A percentile compares a stretch with the other conserved stretches of the same genome.
phyloP scores from a whole-genome alignment of 2,113 vertebrate species.

The Aplodontia rufa region DNA sequence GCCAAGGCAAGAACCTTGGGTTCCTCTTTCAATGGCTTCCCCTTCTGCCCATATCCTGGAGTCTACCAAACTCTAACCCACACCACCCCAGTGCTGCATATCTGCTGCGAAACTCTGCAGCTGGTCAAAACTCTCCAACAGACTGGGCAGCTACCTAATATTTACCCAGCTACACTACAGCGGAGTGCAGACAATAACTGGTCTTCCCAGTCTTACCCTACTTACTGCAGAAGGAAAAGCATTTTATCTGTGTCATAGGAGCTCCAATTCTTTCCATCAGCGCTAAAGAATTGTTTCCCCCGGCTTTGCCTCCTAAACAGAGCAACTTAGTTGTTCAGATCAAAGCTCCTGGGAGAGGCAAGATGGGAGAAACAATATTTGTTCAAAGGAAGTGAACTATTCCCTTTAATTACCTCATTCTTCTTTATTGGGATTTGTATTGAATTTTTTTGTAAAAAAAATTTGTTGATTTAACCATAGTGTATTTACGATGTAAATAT shows the following conservation, averaged over 20 bases:
- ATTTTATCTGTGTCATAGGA: slow-evolving; percentile 70
- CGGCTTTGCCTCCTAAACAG: slow-evolving; percentile 79
- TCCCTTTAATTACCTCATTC: slow-evolving; percentile 87
- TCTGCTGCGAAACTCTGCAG: slow-evolving; percentile 39
- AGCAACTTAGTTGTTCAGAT: slow-evolving; percentile 85
- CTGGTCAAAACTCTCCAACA: slow-evolving; percentile 3
- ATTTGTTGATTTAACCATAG: slow-evolving; percentile 84
- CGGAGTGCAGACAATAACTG: slow-evolving; percentile 80
- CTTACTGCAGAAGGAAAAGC: slow-evolving; percentile 61
- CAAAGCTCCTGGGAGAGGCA: slow-evolving; percentile 79
- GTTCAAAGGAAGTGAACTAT: slow-evolving; percentile 86
- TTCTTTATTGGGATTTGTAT: slow-evolving; percentile 85
- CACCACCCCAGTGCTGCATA: not conserved
- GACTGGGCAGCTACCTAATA: slow-evolving; percentile 54
- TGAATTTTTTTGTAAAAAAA: slow-evolving; percentile 72
- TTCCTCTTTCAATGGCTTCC: not conserved
- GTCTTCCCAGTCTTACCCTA: slow-evolving; percentile 50
- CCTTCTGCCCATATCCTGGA: not conserved
- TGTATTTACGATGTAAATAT: slow-evolving; percentile 89
- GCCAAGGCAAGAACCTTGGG: not conserved
- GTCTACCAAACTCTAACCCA: not conserved
- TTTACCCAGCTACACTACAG: slow-evolving; percentile 69
- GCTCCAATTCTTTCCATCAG: slow-evolving; percentile 74
- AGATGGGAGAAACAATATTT: slow-evolving; percentile 83
- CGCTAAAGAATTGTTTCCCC: slow-evolving; percentile 83